Evolutionary conservation across 2,797 vertebrate genomes (phyloP), one percentile per base, ranked within the genome.

Genomic region (Phrynocephalus vlangalii): DNA sequence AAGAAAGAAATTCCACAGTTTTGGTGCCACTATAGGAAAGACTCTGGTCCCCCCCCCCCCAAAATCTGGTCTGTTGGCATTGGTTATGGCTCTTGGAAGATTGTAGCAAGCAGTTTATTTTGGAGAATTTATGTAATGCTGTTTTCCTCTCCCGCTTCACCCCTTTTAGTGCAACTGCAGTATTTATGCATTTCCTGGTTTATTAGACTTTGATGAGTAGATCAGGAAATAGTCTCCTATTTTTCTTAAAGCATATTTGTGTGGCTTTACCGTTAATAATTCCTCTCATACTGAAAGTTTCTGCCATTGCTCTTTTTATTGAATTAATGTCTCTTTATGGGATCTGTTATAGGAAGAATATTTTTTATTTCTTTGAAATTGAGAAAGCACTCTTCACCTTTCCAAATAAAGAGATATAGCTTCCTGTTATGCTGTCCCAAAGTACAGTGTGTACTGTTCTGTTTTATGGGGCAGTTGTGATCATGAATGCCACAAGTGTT

Each of bases 361-460:
- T 83, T 89, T 83, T 44, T 44, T 44, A 44, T 10, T 67, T 93
- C 92, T 73, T 60, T 3, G n/a, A 15, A 87, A 50, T 44, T 18
- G 16, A 30, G 13, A 60, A 71, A 83, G 89, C 90, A 92, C 86
- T 6, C 68, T 92, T 93, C 87, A 92, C 89, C 87, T 93, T 91
- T 88, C 78, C 26, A 80, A 75, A 66, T 72, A 84, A 76, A 76
- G 38, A 73, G 16, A 44, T 48, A 80, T 8, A 30, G 16, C 83
- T 90, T 92, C 50, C 3, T 0, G 88, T 91, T 88, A 66, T 89
- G 52, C 85, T 33, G 18, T 93, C 90, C 91, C 73, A 18, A 79
- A 92, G 93, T 91, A 94, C 91, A 88, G 76, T 82, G 70, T 85
- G 88, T 95, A 86, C 94, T 60, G 87, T 80, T 94, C 90, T 92